Base-by-base conservation (phyloP, 2,797 vertebrate species). In the Protonibea diacanthus region DNA sequence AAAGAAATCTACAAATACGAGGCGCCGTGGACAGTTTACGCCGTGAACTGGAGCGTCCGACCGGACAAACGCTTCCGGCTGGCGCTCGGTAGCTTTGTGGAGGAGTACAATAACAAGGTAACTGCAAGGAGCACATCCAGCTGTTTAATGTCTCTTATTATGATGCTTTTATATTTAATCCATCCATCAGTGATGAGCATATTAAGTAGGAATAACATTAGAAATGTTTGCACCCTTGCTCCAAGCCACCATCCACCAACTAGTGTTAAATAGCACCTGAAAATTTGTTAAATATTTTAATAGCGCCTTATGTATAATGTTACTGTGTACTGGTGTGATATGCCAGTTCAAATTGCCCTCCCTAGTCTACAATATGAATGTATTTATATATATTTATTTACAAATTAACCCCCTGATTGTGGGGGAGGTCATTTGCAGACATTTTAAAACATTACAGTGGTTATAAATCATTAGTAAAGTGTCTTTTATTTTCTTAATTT, bases 1-100 rank as follows among this genome's bases (percentile, higher is more conserved):
- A 97, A 97, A 95, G 97, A 98, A 93, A 98, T 98, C 88, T 98
- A 98, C 89, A 98, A 97, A 86, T 97, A 98, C 75, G 97, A 98
- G 89, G 97, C 97, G 68, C 97, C 97, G 21, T 98, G 96, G 97
- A 98, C 97, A 29, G 96, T 98, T 23, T 97, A 97, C 87, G 97
- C 96, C 81, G 97, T 98, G 97, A 97, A 97, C 93, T 97, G 97
- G 96, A 97, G 96, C 80, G 97, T 97, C 68, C 94, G 97, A 84
- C 97, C 97, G 40, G 97, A 97, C 93, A 97, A 97, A 87, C 95
- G 97, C 89, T 97, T 97, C 91, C 95, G 96, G 7, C 91, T 97
- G 88, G 97, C 97, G 13, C 94, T 97, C 42, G 97, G 97, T 33
- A 97, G 96, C 91, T 97, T 97, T 88, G 97, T 97, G 70, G 97